A percentile compares a stretch with the other conserved stretches of the same genome.
phyloP scores from a whole-genome alignment of 2,797 vertebrate species.

The Sebastes ruberrimus region DNA sequence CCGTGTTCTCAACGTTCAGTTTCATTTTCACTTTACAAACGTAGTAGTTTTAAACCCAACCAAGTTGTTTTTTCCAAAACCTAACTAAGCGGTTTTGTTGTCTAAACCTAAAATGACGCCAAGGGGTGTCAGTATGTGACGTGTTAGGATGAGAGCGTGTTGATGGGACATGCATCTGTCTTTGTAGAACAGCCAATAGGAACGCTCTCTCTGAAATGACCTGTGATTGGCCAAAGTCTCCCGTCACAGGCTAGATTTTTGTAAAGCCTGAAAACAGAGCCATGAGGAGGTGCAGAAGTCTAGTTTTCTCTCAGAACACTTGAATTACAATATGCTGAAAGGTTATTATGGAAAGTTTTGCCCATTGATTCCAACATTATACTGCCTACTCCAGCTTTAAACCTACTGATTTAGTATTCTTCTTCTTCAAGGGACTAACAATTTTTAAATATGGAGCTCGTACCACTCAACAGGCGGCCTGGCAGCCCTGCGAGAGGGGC shows the following conservation, averaged over 20 bases:
- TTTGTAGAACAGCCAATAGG: too few relatives aligned
- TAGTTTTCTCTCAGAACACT: not conserved
- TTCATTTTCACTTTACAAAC: not conserved
- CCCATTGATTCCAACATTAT: not conserved
- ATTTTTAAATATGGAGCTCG: constrained; percentile 28
- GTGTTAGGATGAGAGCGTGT: not conserved
- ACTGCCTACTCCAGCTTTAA: not conserved
- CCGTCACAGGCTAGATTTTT: too few relatives aligned
- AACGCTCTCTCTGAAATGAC: too few relatives aligned
- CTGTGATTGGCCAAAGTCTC: too few relatives aligned
- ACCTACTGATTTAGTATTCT: not conserved
- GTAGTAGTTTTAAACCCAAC: not conserved
- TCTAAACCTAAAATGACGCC: not conserved
- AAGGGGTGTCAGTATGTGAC: too few relatives aligned
- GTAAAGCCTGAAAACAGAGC: too few relatives aligned
- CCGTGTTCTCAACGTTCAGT: not conserved
- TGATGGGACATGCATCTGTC: not conserved
- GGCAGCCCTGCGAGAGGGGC: constrained; percentile 34
- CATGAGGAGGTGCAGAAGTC: not conserved
- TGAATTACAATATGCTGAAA: not conserved
- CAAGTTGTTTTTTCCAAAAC: too few relatives aligned
- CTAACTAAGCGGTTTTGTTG: too few relatives aligned
- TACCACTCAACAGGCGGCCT: not conserved
- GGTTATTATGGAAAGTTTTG: not conserved
- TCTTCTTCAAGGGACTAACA: not conserved